These are phyloP conservation scores for Eonycteris spelaea DNA, from an alignment of 2,113 vertebrate genomes.

Conservation along the genomic window DNA sequence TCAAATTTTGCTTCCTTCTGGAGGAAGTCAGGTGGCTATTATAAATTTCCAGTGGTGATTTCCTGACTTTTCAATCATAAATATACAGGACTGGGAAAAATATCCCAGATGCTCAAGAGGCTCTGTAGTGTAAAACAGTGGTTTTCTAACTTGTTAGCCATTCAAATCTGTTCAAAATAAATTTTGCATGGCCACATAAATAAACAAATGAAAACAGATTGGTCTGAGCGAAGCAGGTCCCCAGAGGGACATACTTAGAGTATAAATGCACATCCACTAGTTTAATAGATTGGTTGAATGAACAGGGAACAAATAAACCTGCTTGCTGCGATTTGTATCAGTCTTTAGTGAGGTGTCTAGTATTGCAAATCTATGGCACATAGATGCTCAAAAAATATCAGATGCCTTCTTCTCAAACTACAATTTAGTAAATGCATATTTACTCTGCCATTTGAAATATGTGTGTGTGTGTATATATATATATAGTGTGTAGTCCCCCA, in stretches of 20 bases:
- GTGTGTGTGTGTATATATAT: no score
- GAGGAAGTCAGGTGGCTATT: neutral
- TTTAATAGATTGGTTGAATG: neutral
- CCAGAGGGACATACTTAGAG: neutral
- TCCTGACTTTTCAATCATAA: neutral
- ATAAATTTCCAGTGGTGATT: slow-evolving; percentile 16
- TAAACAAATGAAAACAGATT: neutral
- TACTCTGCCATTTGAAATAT: neutral
- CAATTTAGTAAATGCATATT: neutral
- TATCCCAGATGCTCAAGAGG: neutral
- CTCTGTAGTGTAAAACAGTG: neutral
- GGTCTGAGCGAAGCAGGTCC: neutral
- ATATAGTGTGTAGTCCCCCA: neutral
- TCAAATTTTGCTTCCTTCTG: neutral
- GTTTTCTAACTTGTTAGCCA: neutral
- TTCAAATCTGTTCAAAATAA: slow-evolving; percentile 19
- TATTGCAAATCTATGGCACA: neutral
- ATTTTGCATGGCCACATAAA: neutral
- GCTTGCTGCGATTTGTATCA: neutral
- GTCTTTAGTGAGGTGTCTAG: neutral
- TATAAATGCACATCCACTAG: neutral
- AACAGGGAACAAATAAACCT: neutral
- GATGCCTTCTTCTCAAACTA: neutral
- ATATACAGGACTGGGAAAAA: neutral
- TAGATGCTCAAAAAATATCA: neutral